Evolutionary conservation across 2,888 invertebrate species (phyloP), one percentile per base, ranked within the genome.

Genomic region (Drosophila ustulata): DNA sequence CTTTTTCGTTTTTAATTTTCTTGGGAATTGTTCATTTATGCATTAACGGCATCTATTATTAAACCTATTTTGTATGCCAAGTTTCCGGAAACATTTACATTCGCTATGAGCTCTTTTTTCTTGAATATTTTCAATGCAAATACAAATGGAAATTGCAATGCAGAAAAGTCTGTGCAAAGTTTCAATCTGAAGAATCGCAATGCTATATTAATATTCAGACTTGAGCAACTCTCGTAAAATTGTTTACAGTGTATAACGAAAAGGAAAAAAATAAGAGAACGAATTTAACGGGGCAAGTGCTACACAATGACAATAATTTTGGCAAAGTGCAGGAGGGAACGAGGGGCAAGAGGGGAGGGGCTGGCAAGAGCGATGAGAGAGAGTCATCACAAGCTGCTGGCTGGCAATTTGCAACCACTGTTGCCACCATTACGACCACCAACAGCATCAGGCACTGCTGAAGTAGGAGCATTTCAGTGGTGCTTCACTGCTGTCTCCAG

Each of bases 341-440:
- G 18, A 18, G 18, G 18, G 18, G 18, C 1, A 4, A 30, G 26
- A 6, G 39, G 4, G 5, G 3, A 41, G 26, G 9, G 41, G 26
- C 25, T 26, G 32, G 26, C 4, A n/a, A 18, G 18, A 23, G 43
- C 23, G 49, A 45, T 18, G 49, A 32, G 28, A 23, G 28, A 46
- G 25, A 46, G 55, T 56, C 67, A 51, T 68, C 67, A 71, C 74
- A 84, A 63, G 82, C 74, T 79, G 82, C 67, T 73, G 18, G 39
- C 43, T 75, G 81, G 84, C 82, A 83, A 83, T 86, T 86, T 78
- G 63, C 74, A 82, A 68, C 85, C 75, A 77, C 75, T 77, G 78
- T 69, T 65, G 65, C 64, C 75, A 75, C 57, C 73, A 77, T 75
- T 77, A 65, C 75, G 65, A 66, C 72, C 73, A 43, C 62, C 67